Evolutionary conservation across 2,797 vertebrate genomes (phyloP), one percentile per base, ranked within the genome.

Genomic region (Rhinella marina): DNA sequence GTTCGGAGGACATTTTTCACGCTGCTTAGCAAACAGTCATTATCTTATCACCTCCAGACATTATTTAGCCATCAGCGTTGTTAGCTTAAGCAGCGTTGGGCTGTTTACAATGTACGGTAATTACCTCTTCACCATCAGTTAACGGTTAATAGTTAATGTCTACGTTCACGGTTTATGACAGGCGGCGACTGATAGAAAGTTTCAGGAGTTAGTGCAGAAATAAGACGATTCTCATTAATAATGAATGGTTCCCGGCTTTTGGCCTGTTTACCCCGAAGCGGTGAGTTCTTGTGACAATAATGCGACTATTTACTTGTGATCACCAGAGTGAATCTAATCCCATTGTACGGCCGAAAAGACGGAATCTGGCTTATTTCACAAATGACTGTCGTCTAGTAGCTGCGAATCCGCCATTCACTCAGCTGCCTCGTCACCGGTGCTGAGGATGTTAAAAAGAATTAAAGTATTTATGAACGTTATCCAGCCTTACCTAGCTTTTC

Each of bases 21-120:
- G 56, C 68, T 61, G 7, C 25, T 83, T 83, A 83, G 52, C 52
- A 84, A 84, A 75, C 82, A 84, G 59, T 57, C 70, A 76, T 84
- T 84, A 84, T 84, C 82, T 84, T 84, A 75, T 84, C 82, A 75
- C 82, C 82, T 84, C 82, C 50, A 84, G 82, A 75, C 82, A 84
- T 84, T 75, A 84, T 84, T 84, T 61, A 84, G 82, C 82, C 70
- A 84, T 75, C 56, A 59, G 12, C 61, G 68, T 84, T 84, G 82
- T 84, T 84, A 84, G 82, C 70, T 75, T 84, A 75, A 75, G 82
- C 82, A 10, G 54, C 17, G 56, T 75, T 61, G 5, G 68, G 68
- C 50, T 84, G 82, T 84, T 84, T 84, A 75, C 82, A 75, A 61
- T 48, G 82, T 25, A 25, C 48, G 14, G 75, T 75, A 84, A 84